A percentile compares a stretch with the other conserved stretches of the same genome.
Conservation (phyloP, 1,140 invertebrate genomes). For the Magallana gigas region DNA sequence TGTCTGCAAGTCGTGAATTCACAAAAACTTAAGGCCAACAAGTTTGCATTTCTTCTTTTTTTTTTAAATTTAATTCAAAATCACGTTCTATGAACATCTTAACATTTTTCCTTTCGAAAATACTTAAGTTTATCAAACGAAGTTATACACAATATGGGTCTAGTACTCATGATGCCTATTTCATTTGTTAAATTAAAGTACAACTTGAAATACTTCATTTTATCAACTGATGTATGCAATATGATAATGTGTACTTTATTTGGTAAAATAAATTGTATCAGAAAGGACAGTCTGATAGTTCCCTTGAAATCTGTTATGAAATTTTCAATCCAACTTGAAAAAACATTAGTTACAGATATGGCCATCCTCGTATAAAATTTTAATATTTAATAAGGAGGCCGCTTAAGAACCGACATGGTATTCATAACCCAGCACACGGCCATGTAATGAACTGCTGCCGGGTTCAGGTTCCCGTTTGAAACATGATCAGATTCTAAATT, state of each 20-base stretch:
- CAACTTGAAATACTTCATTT: no score
- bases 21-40: background rate
- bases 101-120: no score
- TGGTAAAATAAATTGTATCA: no score
- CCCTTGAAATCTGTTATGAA: no score
- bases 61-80: background rate
- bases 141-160: no score
- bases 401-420: background rate
- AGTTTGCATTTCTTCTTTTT: background rate
- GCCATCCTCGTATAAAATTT: background rate
- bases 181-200: no score
- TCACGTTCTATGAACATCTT: no score
- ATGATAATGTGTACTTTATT: no score
- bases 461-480: background rate
- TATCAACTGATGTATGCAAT: no score
- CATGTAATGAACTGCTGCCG: background rate
- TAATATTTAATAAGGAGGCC: background rate
- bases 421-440: background rate
- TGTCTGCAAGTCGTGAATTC: constrained; percentile 2
- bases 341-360: background rate
- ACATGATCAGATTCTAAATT: constrained; percentile 7
- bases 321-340: background rate
- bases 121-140: no score
- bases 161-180: no score
- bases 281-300: no score